These are phyloP conservation scores for Coregonus ussuriensis DNA, from an alignment of 2,797 vertebrate genomes.

Conservation along the genomic window DNA sequence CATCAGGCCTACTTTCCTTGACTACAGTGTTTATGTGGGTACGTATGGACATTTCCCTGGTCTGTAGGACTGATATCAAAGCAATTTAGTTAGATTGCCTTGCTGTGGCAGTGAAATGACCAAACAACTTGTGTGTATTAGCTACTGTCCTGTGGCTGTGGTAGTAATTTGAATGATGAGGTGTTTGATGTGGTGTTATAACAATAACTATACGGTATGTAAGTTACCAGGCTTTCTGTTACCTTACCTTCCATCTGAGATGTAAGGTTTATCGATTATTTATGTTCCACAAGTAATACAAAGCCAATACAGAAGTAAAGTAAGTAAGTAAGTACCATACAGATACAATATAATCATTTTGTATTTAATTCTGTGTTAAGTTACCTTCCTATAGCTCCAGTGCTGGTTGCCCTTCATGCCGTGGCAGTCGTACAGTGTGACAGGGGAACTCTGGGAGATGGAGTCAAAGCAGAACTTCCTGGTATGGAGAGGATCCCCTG, in stretches of 20 bases:
- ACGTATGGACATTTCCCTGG: too few relatives aligned
- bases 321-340: too few relatives aligned
- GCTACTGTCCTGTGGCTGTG: not conserved
- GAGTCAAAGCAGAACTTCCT: constrained; percentile 88
- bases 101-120: not conserved
- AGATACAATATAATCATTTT: too few relatives aligned
- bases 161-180: not conserved
- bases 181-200: not conserved
- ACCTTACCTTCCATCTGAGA: too few relatives aligned
- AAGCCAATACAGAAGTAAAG: too few relatives aligned
- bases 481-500: constrained; percentile 86
- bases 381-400: constrained; percentile 86
- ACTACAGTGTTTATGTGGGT: too few relatives aligned
- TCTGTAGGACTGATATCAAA: not conserved
- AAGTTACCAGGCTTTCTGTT: too few relatives aligned
- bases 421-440: constrained; percentile 89
- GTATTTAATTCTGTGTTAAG: not conserved
- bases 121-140: too few relatives aligned
- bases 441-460: constrained; percentile 78
- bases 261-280: too few relatives aligned
- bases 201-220: too few relatives aligned
- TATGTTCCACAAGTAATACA: too few relatives aligned
- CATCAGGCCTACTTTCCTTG: too few relatives aligned
- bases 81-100: not conserved
- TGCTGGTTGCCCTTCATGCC: constrained; percentile 90